phyloP scores from a whole-genome alignment of 2,888 invertebrate genomes.

The Hirtodrosophila cameraria region DNA sequence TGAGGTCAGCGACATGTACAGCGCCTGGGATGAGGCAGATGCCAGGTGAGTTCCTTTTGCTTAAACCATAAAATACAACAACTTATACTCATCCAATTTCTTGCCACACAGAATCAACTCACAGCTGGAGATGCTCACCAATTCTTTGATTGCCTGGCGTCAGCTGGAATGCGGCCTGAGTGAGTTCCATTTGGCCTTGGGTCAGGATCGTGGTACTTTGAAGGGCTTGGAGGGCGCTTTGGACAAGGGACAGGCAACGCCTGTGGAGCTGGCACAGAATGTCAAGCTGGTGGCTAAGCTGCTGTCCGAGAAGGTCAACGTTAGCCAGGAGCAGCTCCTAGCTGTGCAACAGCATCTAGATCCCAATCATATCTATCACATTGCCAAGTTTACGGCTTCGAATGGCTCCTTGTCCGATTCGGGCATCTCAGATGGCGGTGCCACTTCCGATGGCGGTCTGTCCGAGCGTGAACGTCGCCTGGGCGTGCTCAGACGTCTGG shows the following conservation, averaged over 20 bases:
- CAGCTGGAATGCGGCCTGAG: slow-evolving; percentile 91
- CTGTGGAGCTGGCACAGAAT: slow-evolving; percentile 83
- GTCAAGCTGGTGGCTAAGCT: slow-evolving; percentile 84
- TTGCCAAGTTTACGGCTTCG: slow-evolving; percentile 83
- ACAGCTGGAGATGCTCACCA: slow-evolving; percentile 89
- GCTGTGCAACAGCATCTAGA: slow-evolving; percentile 83
- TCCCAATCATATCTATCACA: slow-evolving; percentile 82
- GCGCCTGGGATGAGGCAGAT: slow-evolving; percentile 89
- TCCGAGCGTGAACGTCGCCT: slow-evolving; percentile 88
- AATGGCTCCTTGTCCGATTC: slow-evolving; percentile 89
- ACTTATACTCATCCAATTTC: not conserved
- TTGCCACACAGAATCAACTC: slow-evolving; percentile 87
- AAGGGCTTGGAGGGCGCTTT: slow-evolving; percentile 83
- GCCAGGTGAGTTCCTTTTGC: slow-evolving; percentile 85
- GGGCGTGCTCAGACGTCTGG: slow-evolving; percentile 87
- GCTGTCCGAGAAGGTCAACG: slow-evolving; percentile 84
- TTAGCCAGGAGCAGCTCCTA: slow-evolving; percentile 82
- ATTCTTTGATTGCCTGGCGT: slow-evolving; percentile 89
- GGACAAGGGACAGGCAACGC: slow-evolving; percentile 82
- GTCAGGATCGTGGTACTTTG: slow-evolving; percentile 87
- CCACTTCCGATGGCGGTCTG: slow-evolving; percentile 88
- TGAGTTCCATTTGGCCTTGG: slow-evolving; percentile 90
- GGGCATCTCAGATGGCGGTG: slow-evolving; percentile 90
- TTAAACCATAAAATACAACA: not conserved
- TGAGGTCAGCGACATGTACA: slow-evolving; percentile 89